Evolutionary conservation across 2,113 vertebrate genomes (phyloP), one percentile per base, ranked within the genome.

Genomic region (Sebastes schlegelii): DNA sequence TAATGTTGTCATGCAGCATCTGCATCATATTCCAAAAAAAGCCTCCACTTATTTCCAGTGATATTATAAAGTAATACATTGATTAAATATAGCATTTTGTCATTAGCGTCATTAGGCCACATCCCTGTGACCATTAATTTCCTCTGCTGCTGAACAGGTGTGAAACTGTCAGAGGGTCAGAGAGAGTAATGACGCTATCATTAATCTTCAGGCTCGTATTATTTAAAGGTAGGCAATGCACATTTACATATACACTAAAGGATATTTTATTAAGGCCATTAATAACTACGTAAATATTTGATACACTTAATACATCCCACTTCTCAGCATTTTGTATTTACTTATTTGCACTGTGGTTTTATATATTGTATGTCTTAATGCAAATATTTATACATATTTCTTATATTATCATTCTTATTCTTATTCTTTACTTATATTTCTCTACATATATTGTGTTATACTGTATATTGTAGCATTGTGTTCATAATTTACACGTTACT

Each of bases 81-180:
- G 9, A 79, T 78, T 45, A 65, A 40, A 48, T 42, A 4, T 7
- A 8, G 11, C 14, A 42, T 64, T 76, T 60, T 65, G 85, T 84
- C 23, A 82, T 72, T 64, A 81, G 54, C 43, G 55, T 65, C 40
- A 74, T 81, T 52, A 78, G 78, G 43, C 61, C 55, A 65, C 60
- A 26, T 58, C 77, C 60, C 12, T 26, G 34, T 75, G 51, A 51
- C 1, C 48, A 43, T 83, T 89, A 10, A 92, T 89, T 68, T 88
- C 81, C 89, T 81, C 48, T 81, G 57, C 79, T 64, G 64, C 34
- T 62, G 65, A 76, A 48, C 77, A 89, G 86, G 55, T 90, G 84
- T 85, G 86, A 61, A 69, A 16, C 42, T 62, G 40, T 19, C 46
- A 69, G 49, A 84, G 83, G 34, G 77, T 86, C 82, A 85, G 63